Evolutionary conservation across 1,140 invertebrate species (phyloP).

Genomic region (Bombus pyrosoma): DNA sequence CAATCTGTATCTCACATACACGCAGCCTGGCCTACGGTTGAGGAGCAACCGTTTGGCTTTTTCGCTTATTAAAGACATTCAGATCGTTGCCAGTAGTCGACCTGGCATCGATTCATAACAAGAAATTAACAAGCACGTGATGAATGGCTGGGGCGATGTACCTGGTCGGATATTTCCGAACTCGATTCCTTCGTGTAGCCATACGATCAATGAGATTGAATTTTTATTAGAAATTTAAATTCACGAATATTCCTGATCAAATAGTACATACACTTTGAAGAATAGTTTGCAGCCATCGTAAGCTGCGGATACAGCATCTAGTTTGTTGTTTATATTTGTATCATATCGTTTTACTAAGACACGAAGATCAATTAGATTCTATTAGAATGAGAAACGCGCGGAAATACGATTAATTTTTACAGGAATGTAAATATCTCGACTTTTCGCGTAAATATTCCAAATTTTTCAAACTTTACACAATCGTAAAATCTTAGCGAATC

Average conservation of each 20-base stretch:
- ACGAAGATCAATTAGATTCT: too few species aligned
- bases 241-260: neutral
- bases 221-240: neutral
- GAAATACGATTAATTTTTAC: too few species aligned
- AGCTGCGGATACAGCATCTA: too few species aligned
- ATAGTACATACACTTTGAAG: fast-evolving
- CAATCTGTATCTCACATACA: slow-evolving; percentile 57
- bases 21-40: neutral
- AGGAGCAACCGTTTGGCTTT: slow-evolving; percentile 18
- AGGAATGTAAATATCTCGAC: too few species aligned
- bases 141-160: slow-evolving; percentile 27
- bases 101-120: slow-evolving; percentile 55
- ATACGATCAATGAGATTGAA: neutral
- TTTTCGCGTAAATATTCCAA: too few species aligned
- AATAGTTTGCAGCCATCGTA: too few species aligned
- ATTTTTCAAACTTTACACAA: too few species aligned
- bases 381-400: too few species aligned
- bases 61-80: slow-evolving; percentile 64
- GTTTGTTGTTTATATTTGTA: too few species aligned
- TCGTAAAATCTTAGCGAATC: too few species aligned
- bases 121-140: slow-evolving; percentile 59
- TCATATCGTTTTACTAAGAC: too few species aligned
- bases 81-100: slow-evolving; percentile 51
- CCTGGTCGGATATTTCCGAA: neutral
- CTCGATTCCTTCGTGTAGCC: neutral